A percentile compares a stretch with the other conserved stretches of the same genome.
These are phyloP conservation scores for Neolamprologus ventralis DNA, from an alignment of 2,113 vertebrate species.

Conservation along the genomic window DNA sequence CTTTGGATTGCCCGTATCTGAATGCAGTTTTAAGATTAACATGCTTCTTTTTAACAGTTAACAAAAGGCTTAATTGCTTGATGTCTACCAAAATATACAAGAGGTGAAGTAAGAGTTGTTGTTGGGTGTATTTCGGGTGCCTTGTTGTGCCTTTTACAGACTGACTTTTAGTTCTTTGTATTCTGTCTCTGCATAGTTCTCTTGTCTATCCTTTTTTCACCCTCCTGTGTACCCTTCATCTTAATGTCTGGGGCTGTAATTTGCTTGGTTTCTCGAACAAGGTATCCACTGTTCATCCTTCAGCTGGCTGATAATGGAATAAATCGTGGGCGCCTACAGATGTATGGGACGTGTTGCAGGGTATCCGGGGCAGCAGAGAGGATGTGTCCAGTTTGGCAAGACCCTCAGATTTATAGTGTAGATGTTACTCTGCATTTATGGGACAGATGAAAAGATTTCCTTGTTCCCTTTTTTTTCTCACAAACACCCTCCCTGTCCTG, in stretches of 20 bases:
- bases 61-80: conserved; percentile 22
- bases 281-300: conserved; percentile 37
- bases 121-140: neutral
- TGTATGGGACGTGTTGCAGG: conserved; percentile 38
- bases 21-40: neutral
- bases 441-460: conserved; percentile 68
- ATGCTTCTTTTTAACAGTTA: neutral
- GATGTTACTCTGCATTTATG: conserved; percentile 60
- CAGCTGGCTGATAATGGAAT: conserved; percentile 9
- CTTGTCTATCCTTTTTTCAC: neutral
- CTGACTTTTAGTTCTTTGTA: neutral
- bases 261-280: conserved; percentile 47
- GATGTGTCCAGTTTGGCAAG: conserved; percentile 37
- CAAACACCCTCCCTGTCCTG: conserved; percentile 45
- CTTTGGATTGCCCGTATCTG: neutral
- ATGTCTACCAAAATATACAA: conserved; percentile 6
- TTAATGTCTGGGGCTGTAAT: conserved; percentile 30
- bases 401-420: conserved; percentile 65
- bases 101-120: neutral
- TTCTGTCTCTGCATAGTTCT: conserved; percentile 3
- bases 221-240: conserved; percentile 13
- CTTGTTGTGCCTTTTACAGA: neutral
- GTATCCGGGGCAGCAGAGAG: conserved; percentile 51
- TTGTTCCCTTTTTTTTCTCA: conserved; percentile 57
- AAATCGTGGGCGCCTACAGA: conserved; percentile 36